Conservation (phyloP, 2,888 invertebrate genomes). For the Leptinotarsa peninsularis region DNA sequence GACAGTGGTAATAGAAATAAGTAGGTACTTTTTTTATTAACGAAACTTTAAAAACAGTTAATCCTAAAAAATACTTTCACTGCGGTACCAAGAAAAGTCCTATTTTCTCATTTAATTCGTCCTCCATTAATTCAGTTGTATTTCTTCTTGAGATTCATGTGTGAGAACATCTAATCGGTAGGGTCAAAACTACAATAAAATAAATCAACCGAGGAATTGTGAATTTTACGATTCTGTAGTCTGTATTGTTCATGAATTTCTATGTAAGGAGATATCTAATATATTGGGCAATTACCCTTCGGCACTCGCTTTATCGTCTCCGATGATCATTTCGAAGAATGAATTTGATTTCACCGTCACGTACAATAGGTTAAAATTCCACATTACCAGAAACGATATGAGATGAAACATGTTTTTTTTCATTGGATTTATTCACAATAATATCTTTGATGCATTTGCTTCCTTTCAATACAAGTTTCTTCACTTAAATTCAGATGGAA, state of each 20-base stretch:
- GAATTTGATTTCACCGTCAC: background rate
- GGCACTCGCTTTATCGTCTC: constrained; percentile 4
- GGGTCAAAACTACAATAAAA: constrained; percentile 14
- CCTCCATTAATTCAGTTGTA: background rate
- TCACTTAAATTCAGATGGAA: no score
- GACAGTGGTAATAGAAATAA: no score
- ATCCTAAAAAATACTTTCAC: no score
- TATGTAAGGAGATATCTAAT: constrained; percentile 18
- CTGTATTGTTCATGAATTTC: constrained; percentile 7
- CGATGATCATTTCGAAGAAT: background rate
- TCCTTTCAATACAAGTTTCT: no score
- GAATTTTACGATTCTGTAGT: constrained; percentile 6
- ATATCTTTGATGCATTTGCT: no score
- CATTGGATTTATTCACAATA: background rate
- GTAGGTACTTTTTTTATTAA: background rate
- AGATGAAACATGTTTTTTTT: background rate
- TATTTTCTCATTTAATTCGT: background rate
- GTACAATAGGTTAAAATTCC: background rate
- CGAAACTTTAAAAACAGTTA: background rate
- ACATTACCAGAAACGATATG: background rate
- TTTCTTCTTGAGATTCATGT: background rate
- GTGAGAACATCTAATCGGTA: constrained; percentile 1
- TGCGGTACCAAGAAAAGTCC: background rate
- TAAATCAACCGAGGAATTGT: constrained; percentile 4
- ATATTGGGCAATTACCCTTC: constrained; percentile 10